Evolutionary conservation across 2,797 vertebrate genomes (phyloP), one percentile per base, ranked within the genome.

Genomic region (Phrynocephalus forsythii): DNA sequence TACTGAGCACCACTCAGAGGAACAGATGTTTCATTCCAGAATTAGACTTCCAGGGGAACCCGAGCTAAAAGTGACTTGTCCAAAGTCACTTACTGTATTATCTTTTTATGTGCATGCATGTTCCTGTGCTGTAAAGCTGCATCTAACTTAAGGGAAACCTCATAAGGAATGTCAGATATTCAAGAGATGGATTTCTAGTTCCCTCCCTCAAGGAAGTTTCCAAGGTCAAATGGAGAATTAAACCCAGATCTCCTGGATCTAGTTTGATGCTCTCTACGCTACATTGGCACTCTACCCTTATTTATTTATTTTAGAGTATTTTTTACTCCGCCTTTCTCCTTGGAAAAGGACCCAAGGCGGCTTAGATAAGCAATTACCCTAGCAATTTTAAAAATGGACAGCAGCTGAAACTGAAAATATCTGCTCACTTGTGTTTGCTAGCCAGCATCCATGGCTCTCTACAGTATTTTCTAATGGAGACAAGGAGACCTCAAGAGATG

Each of bases 21-120:
- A n/a, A 5, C 10, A 28, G 7, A 72, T 33, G 56, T 50, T 69
- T 44, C 38, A n/a, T 18, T 71, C 13, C 20, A 18, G 33, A 9
- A 68, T 6, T 67, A 30, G 81, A 78, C 80, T 7, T 28, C 10
- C 38, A 0, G 26, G 87, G 86, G 38, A 80, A 90, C 84, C 88
- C 63, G 44, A 56, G 88, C 1, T 73, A 85, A 26, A 87, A 56
- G 88, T 83, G 90, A 85, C 50, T 13, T 18, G 0, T 83, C 82
- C 2, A 1, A n/a, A 68, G 15, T 24, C 0, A 24, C 20, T 33
- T 72, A 33, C 33, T 33, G 33, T 33, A 3, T 66, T 15, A 22
- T 52, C 50, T 16, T 83, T 68, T 9, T 18, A 63, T 63, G 18
- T 63, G 60, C 13, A 5, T 63, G 5, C 60, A 63, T 18, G 60